Conservation (phyloP, 1,140 invertebrate genomes). For the silkworm (Bombyx mori) region ASM3026992v2 NC_085110.1:12676001-12676500, state of each 20-base stretch:
- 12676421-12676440: conserved; percentile 77
- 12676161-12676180: conserved; percentile 52
- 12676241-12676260: conserved; percentile 23
- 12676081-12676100: conserved; percentile 52
- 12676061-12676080: conserved; percentile 44
- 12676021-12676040: conserved; percentile 41
- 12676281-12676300: conserved; percentile 39
- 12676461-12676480: conserved; percentile 74
- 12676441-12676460: conserved; percentile 77
- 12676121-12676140: conserved; percentile 58
- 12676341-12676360: conserved; percentile 79
- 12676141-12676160: conserved; percentile 66
- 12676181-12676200: conserved; percentile 28
- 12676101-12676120: conserved; percentile 34
- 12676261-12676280: conserved; percentile 43
- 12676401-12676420: conserved; percentile 78
- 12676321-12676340: conserved; percentile 73
- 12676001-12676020: conserved; percentile 40
- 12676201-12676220: conserved; percentile 27
- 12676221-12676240: conserved; percentile 40
- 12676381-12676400: conserved; percentile 83
- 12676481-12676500: background rate
- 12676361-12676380: conserved; percentile 83
- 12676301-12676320: conserved; percentile 26
- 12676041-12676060: conserved; percentile 45